A percentile compares a stretch with the other conserved stretches of the same genome.
Evolutionary conservation across 2,113 vertebrate species (phyloP).

Genomic region (Proterorhinus semilunaris): DNA sequence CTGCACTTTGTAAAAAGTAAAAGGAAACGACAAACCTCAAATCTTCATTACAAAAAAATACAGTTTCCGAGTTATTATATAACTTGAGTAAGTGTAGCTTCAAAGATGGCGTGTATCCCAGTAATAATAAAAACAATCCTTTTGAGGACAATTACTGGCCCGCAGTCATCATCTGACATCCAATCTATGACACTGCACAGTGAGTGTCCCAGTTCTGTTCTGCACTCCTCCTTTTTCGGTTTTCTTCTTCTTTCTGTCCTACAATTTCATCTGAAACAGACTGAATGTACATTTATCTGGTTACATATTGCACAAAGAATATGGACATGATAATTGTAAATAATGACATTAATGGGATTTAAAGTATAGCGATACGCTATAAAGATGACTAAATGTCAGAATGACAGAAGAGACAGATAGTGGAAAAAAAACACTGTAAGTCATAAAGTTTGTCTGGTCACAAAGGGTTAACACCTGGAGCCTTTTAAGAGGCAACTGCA

Average conservation of each 20-base stretch:
- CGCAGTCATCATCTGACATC: conserved; percentile 36
- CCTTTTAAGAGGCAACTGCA: background rate
- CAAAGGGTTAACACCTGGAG: conserved; percentile 26
- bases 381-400: background rate
- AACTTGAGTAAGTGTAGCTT: conserved; percentile 19
- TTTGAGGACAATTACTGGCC: conserved; percentile 33
- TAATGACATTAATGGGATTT: background rate
- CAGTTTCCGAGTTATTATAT: conserved; percentile 1
- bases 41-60: conserved; percentile 3
- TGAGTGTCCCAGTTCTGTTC: conserved; percentile 27
- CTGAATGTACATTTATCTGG: conserved; percentile 3
- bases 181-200: conserved; percentile 38
- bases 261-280: conserved; percentile 22
- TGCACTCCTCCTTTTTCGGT: conserved; percentile 21
- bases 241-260: conserved; percentile 27
- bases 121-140: conserved; percentile 27
- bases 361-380: background rate
- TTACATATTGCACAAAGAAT: conserved; percentile 8
- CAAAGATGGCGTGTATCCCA: conserved; percentile 19
- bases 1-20: conserved; percentile 3
- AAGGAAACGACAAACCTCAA: conserved; percentile 4
- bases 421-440: conserved; percentile 11
- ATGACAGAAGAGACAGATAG: background rate
- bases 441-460: background rate
- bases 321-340: background rate